Percentiles rank a stretch among this genome's conserved stretches.
These are phyloP conservation scores for Circus cinereus DNA, from an alignment of 2,797 vertebrate species.

Conservation along the genomic window DNA sequence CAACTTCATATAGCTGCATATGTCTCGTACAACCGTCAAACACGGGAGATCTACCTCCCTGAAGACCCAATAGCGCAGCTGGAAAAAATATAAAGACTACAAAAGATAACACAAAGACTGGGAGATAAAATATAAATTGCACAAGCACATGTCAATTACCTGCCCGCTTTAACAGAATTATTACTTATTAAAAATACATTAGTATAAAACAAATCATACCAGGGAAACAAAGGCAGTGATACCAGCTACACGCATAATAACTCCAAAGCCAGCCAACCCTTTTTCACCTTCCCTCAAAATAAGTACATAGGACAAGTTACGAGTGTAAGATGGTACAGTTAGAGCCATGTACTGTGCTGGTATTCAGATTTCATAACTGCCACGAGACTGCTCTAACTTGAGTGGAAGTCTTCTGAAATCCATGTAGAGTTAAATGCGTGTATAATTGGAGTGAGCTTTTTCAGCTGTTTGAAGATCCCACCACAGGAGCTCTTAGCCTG, in stretches of 20 bases:
- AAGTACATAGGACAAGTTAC: not conserved
- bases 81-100: not conserved
- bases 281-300: not conserved
- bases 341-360: accelerated
- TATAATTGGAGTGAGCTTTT: not conserved
- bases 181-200: not conserved
- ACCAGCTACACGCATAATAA: accelerated
- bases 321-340: not conserved
- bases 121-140: not conserved
- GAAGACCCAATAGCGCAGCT: not conserved
- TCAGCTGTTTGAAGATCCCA: not conserved
- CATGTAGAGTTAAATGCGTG: not conserved
- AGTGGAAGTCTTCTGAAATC: not conserved
- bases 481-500: not conserved
- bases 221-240: not conserved
- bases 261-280: not conserved
- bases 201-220: not conserved
- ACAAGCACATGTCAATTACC: not conserved
- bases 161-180: not conserved
- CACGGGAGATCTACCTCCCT: not conserved
- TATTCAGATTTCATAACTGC: not conserved
- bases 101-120: not conserved
- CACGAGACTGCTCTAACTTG: not conserved
- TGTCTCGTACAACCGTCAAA: not conserved
- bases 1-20: accelerated